phyloP scores from a whole-genome alignment of 2,888 invertebrate genomes.

The Metalampra italica region DNA sequence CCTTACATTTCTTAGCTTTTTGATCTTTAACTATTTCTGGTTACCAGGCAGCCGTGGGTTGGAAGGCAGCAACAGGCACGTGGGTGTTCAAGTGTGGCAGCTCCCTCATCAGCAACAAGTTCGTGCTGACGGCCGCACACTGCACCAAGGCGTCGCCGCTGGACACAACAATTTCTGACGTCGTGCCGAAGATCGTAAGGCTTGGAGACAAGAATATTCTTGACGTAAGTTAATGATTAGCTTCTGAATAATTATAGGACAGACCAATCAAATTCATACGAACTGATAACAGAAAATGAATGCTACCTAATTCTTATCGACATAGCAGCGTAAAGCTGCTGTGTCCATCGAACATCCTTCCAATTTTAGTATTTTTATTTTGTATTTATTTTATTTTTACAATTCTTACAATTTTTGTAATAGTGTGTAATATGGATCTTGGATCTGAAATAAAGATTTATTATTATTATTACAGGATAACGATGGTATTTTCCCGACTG shows the following conservation, averaged over 20 bases:
- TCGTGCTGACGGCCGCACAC: constrained; percentile 84
- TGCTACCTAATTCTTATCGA: too few species aligned
- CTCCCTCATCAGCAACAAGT: constrained; percentile 80
- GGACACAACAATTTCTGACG: constrained; percentile 32
- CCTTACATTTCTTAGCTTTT: too few species aligned
- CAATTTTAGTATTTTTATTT: too few species aligned
- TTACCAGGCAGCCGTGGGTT: constrained; percentile 52
- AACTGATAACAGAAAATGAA: too few species aligned
- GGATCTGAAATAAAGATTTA: too few species aligned
- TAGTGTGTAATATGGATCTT: too few species aligned
- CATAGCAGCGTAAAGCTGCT: too few species aligned
- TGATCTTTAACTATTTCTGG: too few species aligned
- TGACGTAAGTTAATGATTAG: constrained; percentile 22
- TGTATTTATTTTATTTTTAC: too few species aligned
- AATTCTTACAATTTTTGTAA: too few species aligned
- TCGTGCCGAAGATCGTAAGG: constrained; percentile 32
- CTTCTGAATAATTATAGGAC: background rate
- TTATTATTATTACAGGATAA: too few species aligned
- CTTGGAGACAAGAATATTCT: constrained; percentile 19
- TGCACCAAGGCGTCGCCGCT: constrained; percentile 55
- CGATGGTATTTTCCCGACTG: constrained; percentile 15
- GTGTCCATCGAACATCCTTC: too few species aligned
- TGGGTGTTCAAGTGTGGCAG: constrained; percentile 80
- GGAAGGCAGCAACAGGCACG: constrained; percentile 33
- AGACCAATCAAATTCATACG: background rate